A percentile compares a stretch with the other conserved stretches of the same genome.
Evolutionary conservation across 1,140 invertebrate species (phyloP).

Genomic region (Drosophila sechellia): DNA sequence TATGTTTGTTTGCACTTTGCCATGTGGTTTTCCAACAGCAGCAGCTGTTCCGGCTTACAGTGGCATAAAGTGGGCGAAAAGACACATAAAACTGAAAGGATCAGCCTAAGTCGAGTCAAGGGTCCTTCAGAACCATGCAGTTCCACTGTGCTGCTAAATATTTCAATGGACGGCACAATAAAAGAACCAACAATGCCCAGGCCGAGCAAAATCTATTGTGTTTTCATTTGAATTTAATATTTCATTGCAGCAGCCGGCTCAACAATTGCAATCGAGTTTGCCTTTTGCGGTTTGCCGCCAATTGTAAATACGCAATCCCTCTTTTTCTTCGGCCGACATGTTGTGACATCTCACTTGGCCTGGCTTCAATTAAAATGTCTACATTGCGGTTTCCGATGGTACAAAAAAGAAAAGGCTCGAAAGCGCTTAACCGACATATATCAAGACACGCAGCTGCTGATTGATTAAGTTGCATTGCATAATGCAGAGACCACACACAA

Average conservation of each 20-base stretch:
- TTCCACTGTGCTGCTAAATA: conserved; percentile 38
- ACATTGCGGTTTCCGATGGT: conserved; percentile 58
- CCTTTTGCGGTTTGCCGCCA: conserved; percentile 73
- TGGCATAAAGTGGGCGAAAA: conserved; percentile 9
- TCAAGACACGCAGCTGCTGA: conserved; percentile 49
- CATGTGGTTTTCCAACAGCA: conserved; percentile 63
- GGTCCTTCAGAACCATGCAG: not conserved
- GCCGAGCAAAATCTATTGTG: conserved; percentile 70
- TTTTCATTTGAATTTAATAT: conserved; percentile 81
- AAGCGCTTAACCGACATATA: conserved; percentile 20
- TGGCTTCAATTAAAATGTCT: conserved; percentile 76
- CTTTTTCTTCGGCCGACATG: conserved; percentile 13
- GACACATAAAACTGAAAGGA: not conserved
- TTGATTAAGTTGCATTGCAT: conserved; percentile 71
- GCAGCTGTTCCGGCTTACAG: conserved; percentile 42
- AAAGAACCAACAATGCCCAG: conserved; percentile 35
- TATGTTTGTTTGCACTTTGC: conserved; percentile 76
- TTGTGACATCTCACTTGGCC: conserved; percentile 67
- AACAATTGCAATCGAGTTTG: conserved; percentile 66
- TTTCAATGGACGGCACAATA: conserved; percentile 36
- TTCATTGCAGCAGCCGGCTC: conserved; percentile 54
- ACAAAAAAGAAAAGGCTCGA: conserved; percentile 8
- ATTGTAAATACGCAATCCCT: conserved; percentile 47
- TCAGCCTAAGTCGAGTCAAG: not conserved
- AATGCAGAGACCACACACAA: conserved; percentile 62